Conservation (phyloP, 1,140 invertebrate genomes). For the Physella acuta region DNA sequence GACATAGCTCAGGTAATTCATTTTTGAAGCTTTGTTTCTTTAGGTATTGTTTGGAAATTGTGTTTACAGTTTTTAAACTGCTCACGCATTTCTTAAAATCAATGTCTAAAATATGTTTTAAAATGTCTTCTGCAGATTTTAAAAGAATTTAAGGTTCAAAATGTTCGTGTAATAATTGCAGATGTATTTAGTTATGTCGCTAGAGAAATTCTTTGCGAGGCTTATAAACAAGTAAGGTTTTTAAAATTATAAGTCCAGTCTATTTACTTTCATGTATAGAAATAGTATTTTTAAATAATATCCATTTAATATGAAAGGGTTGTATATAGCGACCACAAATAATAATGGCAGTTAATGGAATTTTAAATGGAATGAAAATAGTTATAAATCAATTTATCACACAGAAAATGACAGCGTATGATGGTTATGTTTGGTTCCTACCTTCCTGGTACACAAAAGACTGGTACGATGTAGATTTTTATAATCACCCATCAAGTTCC, state of each 20-base stretch:
- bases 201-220: slow-evolving; percentile 75
- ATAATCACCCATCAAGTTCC: slow-evolving; percentile 61
- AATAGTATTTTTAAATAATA: too few species aligned
- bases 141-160: slow-evolving; percentile 69
- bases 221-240: slow-evolving; percentile 66
- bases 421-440: slow-evolving; percentile 83
- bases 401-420: slow-evolving; percentile 66
- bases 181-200: slow-evolving; percentile 74
- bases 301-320: too few species aligned
- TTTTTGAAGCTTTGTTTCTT: background rate
- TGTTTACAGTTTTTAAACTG: too few species aligned
- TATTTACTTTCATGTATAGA: too few species aligned
- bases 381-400: too few species aligned
- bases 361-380: too few species aligned
- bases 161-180: slow-evolving; percentile 75
- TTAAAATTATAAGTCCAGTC: too few species aligned
- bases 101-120: too few species aligned
- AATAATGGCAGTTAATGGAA: too few species aligned
- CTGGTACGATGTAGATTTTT: slow-evolving; percentile 71
- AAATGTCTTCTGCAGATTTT: slow-evolving; percentile 71
- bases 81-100: too few species aligned
- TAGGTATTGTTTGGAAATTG: background rate
- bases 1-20: slow-evolving; percentile 43
- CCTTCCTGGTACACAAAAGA: slow-evolving; percentile 71
- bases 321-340: too few species aligned